phyloP scores from a whole-genome alignment of 2,113 vertebrate species.

The Camelus bactrianus region DNA sequence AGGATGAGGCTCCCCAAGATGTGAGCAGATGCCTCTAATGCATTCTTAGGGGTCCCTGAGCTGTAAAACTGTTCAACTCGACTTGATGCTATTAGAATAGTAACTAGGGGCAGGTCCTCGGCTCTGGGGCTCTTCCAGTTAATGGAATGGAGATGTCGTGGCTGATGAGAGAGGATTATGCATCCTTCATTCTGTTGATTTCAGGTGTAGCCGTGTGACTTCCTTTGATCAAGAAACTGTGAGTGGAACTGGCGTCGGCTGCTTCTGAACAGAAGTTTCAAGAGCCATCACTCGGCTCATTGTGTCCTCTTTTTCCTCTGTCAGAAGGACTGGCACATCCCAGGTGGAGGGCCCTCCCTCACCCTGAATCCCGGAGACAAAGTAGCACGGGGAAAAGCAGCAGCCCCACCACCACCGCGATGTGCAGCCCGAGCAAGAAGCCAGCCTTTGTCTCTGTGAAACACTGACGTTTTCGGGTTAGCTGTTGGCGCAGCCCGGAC shows the following conservation, averaged over 20 bases:
- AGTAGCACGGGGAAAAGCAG: fast-evolving
- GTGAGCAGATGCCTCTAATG: fast-evolving
- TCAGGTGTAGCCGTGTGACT: fast-evolving
- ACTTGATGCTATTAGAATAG: fast-evolving
- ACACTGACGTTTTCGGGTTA: fast-evolving
- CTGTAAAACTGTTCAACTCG: fast-evolving
- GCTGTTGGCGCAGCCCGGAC: fast-evolving
- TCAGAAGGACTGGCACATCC: background rate
- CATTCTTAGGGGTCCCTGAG: fast-evolving
- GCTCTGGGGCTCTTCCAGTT: background rate
- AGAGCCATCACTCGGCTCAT: background rate
- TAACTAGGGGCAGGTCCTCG: fast-evolving
- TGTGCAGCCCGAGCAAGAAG: fast-evolving
- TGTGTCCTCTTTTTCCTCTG: background rate
- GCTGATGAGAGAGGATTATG: fast-evolving
- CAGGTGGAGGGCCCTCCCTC: background rate
- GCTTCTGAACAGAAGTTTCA: background rate
- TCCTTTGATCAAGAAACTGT: background rate
- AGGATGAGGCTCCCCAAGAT: background rate
- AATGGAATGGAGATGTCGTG: background rate
- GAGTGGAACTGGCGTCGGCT: fast-evolving
- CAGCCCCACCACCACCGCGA: fast-evolving
- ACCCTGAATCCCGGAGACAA: background rate
- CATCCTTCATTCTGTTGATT: fast-evolving
- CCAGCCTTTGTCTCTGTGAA: background rate